A percentile compares a stretch with the other conserved stretches of the same genome.
Evolutionary conservation across 2,888 invertebrate genomes (phyloP).

Genomic region (Taenaris catops): DNA sequence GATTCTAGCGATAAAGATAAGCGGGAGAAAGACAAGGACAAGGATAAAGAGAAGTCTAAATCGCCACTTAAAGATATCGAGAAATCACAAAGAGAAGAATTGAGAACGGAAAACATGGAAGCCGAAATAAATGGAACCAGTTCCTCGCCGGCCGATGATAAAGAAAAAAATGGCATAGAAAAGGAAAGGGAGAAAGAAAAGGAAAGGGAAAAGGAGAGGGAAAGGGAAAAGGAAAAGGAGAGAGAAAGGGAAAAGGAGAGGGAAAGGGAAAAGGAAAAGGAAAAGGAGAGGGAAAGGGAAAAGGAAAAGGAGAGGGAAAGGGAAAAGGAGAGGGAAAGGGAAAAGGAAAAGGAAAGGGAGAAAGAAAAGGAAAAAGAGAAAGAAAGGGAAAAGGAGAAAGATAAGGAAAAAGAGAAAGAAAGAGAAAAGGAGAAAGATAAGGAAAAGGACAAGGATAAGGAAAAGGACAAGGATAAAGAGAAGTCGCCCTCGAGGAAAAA

Average conservation of each 20-base stretch:
- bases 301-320: conserved; percentile 35
- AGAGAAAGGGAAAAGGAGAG: no score
- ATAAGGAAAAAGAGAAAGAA: conserved; percentile 29
- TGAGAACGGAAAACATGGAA: conserved; percentile 38
- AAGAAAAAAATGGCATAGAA: conserved; percentile 34
- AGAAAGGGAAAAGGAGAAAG: conserved; percentile 44
- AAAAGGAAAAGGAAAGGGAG: conserved; percentile 28
- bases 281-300: conserved; percentile 22
- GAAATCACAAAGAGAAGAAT: conserved; percentile 49
- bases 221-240: no score
- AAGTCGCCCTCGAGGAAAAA: conserved; percentile 60
- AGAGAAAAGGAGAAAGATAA: conserved; percentile 31
- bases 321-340: conserved; percentile 51
- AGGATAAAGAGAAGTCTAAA: conserved; percentile 43
- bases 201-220: no score
- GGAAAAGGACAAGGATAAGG: conserved; percentile 28
- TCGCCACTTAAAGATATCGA: conserved; percentile 44
- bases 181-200: conserved; percentile 30
- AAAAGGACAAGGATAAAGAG: conserved; percentile 39
- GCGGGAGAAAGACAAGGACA: conserved; percentile 41
- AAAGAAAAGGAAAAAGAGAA: conserved; percentile 38
- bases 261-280: conserved; percentile 32
- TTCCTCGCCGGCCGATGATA: conserved; percentile 49
- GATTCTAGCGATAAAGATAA: conserved; percentile 38
- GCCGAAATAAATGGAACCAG: conserved; percentile 49